Percentiles rank a stretch among this genome's conserved stretches.
phyloP scores from a whole-genome alignment of 2,888 invertebrate species.

The Iselma pallidipennis region DNA sequence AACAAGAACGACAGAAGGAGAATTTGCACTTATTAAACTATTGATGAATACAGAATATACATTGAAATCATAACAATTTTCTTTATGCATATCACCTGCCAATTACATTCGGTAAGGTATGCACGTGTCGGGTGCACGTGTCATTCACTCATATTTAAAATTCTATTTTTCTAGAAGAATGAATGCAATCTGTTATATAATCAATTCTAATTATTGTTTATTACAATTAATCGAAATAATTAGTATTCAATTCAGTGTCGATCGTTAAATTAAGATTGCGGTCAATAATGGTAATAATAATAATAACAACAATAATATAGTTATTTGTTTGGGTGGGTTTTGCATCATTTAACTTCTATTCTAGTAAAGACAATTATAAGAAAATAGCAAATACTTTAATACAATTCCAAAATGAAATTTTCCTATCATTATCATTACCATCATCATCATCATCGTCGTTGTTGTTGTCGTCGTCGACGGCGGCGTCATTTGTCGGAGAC shows the following conservation, averaged over 20 bases:
- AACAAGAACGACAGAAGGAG: no score
- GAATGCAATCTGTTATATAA: not conserved
- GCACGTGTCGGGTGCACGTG: not conserved
- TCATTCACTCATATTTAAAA: not conserved
- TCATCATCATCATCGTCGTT: not conserved
- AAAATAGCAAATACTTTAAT: not conserved
- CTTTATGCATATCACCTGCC: not conserved
- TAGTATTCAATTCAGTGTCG: not conserved
- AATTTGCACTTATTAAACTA: no score
- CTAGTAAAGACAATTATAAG: not conserved
- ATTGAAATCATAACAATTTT: not conserved
- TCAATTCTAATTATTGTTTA: not conserved
- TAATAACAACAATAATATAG: not conserved
- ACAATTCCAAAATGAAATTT: not conserved
- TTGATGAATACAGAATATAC: no score
- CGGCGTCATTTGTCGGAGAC: constrained; percentile 1
- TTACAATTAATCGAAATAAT: not conserved
- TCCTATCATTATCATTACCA: not conserved
- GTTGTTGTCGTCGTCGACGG: not conserved
- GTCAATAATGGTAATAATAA: not conserved
- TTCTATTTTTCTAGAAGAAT: not conserved
- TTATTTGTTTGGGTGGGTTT: not conserved
- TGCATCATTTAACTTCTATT: not conserved
- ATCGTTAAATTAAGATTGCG: not conserved
- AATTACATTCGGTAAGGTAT: not conserved